Evolutionary conservation across 2,797 vertebrate genomes (phyloP), one percentile per base, ranked within the genome.

Genomic region (Bovichtus diacanthus): DNA sequence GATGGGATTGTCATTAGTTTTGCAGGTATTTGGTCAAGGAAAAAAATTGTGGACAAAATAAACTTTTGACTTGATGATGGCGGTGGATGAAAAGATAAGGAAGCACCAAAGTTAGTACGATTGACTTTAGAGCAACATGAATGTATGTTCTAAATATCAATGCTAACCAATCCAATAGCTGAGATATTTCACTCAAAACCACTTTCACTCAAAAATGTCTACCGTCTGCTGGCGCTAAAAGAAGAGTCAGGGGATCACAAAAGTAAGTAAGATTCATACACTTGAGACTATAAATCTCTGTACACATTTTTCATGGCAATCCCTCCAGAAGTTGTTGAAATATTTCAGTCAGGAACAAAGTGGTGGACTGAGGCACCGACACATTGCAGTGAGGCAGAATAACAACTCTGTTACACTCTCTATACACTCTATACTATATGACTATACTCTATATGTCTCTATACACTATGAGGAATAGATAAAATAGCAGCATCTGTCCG

Each of bases 1-100:
- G 8, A 46, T 21, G 23, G 15, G 21, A 5, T n/a, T 25, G 10
- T 18, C 6, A 15, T 31, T 31, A 44, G 12, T 38, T 50, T 60
- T 49, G 27, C 49, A 62, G 39, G 23, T 59, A 61, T 55, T 59
- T 44, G 38, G 19, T 54, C 16, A 41, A 36, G 51, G 67, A 46
- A 18, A 27, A 16, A 34, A 78, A 55, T 34, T 27, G 4, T 18
- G 18, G 21, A 65, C 19, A 63, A 36, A 58, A 34, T 31, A 15
- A 15, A 5, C 54, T 34, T 55, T 41, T 60, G 13, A 67, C 27
- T 11, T 1, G 18, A 59, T 12, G 29, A 59, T 58, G 44, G 69
- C 9, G 23, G 16, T 51, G 31, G 10, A n/a, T 62, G 27, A 54
- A 53, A 76, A 66, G 46, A 13, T 60, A 21, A 38, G 36, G 13